Percentiles rank a stretch among this genome's conserved stretches.
phyloP scores from a whole-genome alignment of 37 sponge, comb jelly and placozoan species.

The Chondrilla cf. caribensis region DNA sequence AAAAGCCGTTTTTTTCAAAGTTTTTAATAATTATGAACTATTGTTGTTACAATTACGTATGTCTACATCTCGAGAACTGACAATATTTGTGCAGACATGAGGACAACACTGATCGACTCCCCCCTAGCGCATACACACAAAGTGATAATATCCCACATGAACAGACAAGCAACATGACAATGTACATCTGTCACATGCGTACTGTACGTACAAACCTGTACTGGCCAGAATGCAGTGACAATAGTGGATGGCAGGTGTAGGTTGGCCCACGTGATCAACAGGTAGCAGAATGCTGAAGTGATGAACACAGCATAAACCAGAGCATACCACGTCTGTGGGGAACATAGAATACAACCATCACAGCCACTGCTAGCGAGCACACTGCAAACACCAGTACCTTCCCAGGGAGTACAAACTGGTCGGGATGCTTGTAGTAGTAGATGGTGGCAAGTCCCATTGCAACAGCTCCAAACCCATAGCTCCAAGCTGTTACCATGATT shows the following conservation, averaged over 20 bases:
- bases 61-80: too few species aligned
- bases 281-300: conserved; percentile 78
- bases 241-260: conserved; percentile 59
- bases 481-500: conserved; percentile 61
- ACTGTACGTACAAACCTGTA: conserved; percentile 61
- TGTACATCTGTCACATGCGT: too few species aligned
- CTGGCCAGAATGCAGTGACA: conserved; percentile 90
- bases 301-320: conserved; percentile 82
- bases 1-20: too few species aligned
- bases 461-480: conserved; percentile 74
- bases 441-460: conserved; percentile 61
- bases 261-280: conserved; percentile 81
- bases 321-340: conserved; percentile 50
- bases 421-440: conserved; percentile 35
- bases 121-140: too few species aligned
- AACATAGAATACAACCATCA: not conserved
- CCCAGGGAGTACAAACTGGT: conserved; percentile 35
- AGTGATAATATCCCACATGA: too few species aligned
- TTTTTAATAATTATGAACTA: too few species aligned
- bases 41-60: too few species aligned
- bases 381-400: conserved; percentile 26
- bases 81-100: too few species aligned
- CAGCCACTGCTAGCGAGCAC: not conserved
- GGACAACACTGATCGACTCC: too few species aligned
- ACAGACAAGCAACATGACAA: too few species aligned